Percentiles rank a stretch among this genome's conserved stretches.
Evolutionary conservation across 2,888 invertebrate species (phyloP).

Genomic region (Drosophila acutilabella): DNA sequence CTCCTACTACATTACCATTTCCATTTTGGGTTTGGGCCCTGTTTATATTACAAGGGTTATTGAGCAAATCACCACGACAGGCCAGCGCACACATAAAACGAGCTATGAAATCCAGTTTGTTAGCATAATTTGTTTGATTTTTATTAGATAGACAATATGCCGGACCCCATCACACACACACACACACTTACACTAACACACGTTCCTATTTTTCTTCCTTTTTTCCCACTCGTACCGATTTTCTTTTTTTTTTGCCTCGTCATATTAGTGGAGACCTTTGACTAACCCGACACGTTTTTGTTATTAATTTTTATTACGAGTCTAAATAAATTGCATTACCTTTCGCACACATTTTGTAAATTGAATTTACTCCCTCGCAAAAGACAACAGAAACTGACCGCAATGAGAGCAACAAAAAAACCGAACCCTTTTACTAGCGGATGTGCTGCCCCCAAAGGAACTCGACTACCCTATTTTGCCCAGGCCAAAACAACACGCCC

Average conservation of each 20-base stretch:
- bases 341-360: constrained; percentile 65
- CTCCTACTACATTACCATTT: neutral
- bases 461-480: neutral
- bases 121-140: constrained; percentile 83
- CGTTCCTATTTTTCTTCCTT: constrained; percentile 39
- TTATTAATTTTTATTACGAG: constrained; percentile 83
- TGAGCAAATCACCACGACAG: constrained; percentile 82
- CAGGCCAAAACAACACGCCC: too few species aligned
- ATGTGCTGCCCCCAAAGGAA: constrained; percentile 7
- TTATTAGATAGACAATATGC: constrained; percentile 72
- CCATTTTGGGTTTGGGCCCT: constrained; percentile 40
- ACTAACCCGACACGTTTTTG: constrained; percentile 78
- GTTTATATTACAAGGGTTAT: constrained; percentile 84
- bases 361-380: constrained; percentile 59
- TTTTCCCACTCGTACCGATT: constrained; percentile 15
- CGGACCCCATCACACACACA: constrained; percentile 31
- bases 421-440: constrained; percentile 7
- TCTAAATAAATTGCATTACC: constrained; percentile 74
- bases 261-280: constrained; percentile 70
- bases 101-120: constrained; percentile 78
- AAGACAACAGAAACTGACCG: constrained; percentile 20
- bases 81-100: constrained; percentile 49
- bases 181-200: neutral
- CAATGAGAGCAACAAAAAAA: neutral
- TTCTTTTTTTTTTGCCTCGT: constrained; percentile 70